Conservation (phyloP, 2,797 vertebrate species). For the Poecilia picta region DNA sequence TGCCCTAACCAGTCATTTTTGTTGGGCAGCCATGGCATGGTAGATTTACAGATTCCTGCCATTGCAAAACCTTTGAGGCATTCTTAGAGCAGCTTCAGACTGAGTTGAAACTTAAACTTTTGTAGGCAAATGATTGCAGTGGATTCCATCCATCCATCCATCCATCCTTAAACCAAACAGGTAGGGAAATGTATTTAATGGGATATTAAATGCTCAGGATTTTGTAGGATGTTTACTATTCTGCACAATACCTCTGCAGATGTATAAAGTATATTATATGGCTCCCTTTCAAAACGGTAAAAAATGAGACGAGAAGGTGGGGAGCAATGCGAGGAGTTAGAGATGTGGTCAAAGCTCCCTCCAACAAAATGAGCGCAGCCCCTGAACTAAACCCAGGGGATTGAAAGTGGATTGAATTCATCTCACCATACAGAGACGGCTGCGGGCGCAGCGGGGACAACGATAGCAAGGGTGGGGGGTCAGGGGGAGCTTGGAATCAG, state of each 20-base stretch:
- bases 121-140: background rate
- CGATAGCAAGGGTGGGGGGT: conserved; percentile 15
- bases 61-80: background rate
- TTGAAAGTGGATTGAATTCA: conserved; percentile 79
- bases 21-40: background rate
- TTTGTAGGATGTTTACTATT: conserved; percentile 36
- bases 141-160: too few relatives aligned
- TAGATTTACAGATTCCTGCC: background rate
- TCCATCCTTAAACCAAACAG: background rate
- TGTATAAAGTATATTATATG: conserved; percentile 60
- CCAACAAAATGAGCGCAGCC: conserved; percentile 70
- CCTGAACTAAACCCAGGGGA: conserved; percentile 77
- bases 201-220: conserved; percentile 11
- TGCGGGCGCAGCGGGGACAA: conserved; percentile 35
- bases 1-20: background rate
- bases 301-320: conserved; percentile 54
- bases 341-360: conserved; percentile 59
- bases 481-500: conserved; percentile 41
- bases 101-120: background rate
- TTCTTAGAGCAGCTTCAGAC: background rate
- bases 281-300: conserved; percentile 47
- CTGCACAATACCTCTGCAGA: conserved; percentile 25
- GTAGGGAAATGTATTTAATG: conserved; percentile 6
- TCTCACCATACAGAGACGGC: conserved; percentile 70
- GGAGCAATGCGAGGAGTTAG: conserved; percentile 57